These are phyloP conservation scores for Sesamia nonagrioides DNA, from an alignment of 1,140 invertebrate genomes.

Conservation along the genomic window DNA sequence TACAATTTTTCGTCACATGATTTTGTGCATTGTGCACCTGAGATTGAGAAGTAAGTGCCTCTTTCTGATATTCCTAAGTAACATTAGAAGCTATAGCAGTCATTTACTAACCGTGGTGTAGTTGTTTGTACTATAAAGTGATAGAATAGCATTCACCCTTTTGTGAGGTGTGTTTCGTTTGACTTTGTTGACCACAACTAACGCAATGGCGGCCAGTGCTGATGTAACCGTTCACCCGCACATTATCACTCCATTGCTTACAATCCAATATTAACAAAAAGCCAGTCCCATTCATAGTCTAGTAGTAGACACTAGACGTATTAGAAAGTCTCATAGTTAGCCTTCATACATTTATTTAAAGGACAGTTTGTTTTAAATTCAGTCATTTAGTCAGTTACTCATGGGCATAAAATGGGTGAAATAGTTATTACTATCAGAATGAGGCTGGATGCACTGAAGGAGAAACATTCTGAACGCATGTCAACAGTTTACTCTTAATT, in stretches of 20 bases:
- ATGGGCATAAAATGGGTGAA: slow-evolving; percentile 31
- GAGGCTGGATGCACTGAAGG: slow-evolving; percentile 35
- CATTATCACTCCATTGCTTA: slow-evolving; percentile 23
- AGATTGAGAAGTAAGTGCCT: slow-evolving; percentile 96
- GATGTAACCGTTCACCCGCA: slow-evolving; percentile 19
- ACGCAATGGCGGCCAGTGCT: background rate
- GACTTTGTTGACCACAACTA: background rate
- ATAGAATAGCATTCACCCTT: slow-evolving; percentile 31
- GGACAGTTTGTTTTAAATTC: slow-evolving; percentile 20
- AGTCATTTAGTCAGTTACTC: slow-evolving; percentile 22
- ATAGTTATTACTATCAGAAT: slow-evolving; percentile 32
- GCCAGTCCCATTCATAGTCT: slow-evolving; percentile 13
- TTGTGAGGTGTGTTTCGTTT: slow-evolving; percentile 12
- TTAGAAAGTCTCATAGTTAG: slow-evolving; percentile 1
- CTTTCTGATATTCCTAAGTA: background rate
- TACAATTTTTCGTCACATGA: slow-evolving; percentile 99
- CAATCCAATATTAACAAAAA: slow-evolving; percentile 10
- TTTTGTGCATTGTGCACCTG: slow-evolving; percentile 99
- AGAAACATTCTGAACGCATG: slow-evolving; percentile 30
- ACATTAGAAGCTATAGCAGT: background rate
- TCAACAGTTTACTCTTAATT: background rate
- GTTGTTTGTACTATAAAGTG: background rate
- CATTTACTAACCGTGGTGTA: background rate
- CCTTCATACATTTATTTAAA: too few species aligned
- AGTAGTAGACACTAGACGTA: slow-evolving; percentile 17